Conservation (phyloP, 2,888 invertebrate genomes). For the Ophioninae sp. region DNA sequence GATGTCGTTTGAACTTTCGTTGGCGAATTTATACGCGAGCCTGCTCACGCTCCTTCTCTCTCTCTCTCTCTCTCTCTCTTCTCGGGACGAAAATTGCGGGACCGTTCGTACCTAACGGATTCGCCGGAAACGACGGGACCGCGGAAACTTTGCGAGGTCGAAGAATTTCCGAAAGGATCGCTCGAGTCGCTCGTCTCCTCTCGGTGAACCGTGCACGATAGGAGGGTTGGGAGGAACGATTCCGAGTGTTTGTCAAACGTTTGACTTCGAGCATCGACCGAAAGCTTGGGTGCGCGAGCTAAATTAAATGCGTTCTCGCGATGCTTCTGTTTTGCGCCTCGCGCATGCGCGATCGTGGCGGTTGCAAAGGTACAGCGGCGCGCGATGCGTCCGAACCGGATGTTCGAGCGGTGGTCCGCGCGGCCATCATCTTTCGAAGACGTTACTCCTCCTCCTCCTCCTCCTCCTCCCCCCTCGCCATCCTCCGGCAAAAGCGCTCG, state of each 20-base stretch:
- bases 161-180: constrained; percentile 40
- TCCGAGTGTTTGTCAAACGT: constrained; percentile 78
- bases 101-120: not conserved
- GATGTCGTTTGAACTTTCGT: not conserved
- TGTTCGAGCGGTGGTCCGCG: not conserved
- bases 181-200: not conserved
- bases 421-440: not conserved
- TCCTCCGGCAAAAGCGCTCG: constrained; percentile 33
- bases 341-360: not conserved
- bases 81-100: not conserved
- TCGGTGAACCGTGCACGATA: constrained; percentile 21
- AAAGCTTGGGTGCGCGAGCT: constrained; percentile 32
- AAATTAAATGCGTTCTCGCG: constrained; percentile 76
- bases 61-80: too few relatives aligned
- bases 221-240: constrained; percentile 30
- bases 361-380: not conserved
- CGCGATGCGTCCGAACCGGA: not conserved
- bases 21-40: not conserved
- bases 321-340: constrained; percentile 29
- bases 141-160: constrained; percentile 9
- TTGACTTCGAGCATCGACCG: constrained; percentile 50
- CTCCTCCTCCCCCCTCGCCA: not conserved
- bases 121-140: constrained; percentile 1
- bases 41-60: not conserved
- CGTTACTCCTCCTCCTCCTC: not conserved